Percentiles rank a stretch among this genome's conserved stretches.
Conservation (phyloP, 1,140 invertebrate species). For the Octopus sinensis region DNA sequence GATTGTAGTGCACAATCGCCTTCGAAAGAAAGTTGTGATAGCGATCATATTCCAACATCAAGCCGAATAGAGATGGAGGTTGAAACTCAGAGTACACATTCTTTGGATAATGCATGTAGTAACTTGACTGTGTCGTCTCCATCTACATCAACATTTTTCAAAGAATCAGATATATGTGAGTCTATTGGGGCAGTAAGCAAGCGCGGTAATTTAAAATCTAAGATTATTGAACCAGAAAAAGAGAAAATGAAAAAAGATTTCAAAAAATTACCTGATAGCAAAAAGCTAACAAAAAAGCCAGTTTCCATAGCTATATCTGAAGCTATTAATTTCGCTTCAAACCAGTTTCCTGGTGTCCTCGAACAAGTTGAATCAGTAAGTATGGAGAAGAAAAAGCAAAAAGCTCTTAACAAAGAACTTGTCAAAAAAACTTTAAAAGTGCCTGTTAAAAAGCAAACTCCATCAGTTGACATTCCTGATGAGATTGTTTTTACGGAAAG, state of each 20-base stretch:
- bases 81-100: not conserved
- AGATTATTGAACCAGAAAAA: not conserved
- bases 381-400: not conserved
- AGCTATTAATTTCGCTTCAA: slow-evolving; percentile 44
- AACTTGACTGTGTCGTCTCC: not conserved
- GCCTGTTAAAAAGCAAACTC: not conserved
- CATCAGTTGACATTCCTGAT: slow-evolving; percentile 35
- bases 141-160: not conserved
- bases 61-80: slow-evolving; percentile 10
- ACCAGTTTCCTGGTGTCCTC: slow-evolving; percentile 43
- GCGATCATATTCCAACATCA: slow-evolving; percentile 11
- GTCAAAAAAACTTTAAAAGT: not conserved
- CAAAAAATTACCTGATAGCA: not conserved
- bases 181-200: slow-evolving; percentile 3
- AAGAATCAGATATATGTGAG: not conserved
- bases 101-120: not conserved
- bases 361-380: slow-evolving; percentile 42
- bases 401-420: not conserved
- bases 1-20: slow-evolving; percentile 26
- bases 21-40: slow-evolving; percentile 14
- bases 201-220: not conserved
- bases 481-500: slow-evolving; percentile 45
- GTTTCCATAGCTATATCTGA: slow-evolving; percentile 32
- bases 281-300: not conserved
- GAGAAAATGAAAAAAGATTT: slow-evolving; percentile 4